Evolutionary conservation across 2,888 invertebrate species (phyloP), one percentile per base, ranked within the genome.

Genomic region (Thalpophila matura): DNA sequence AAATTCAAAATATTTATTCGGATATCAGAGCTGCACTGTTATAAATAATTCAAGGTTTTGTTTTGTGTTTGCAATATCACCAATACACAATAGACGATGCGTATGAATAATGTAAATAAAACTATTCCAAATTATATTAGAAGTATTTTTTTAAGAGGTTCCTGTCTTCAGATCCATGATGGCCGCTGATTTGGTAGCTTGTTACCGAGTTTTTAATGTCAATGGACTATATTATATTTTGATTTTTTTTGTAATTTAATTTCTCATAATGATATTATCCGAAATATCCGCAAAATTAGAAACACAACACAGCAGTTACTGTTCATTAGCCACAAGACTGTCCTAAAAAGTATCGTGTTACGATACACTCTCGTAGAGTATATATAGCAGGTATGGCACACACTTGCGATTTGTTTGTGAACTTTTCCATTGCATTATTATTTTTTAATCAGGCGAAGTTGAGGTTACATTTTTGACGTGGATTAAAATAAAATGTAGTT

Each of bases 301-400:
- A 9, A 51, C 55, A 65, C 42, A 6, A 0, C 10, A 29, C 33
- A 38, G 27, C 26, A 47, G 53, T 43, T 38, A 49, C 51, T 60
- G 43, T 65, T 77, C 57, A 71, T 77, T 77, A 77, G 56, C 65
- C 38, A 45, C 67, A 33, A 40, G 53, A 50, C 40, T 49, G 24
- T 26, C 50, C 42, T 54, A 55, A 67, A 69, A 68, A 67, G 62
- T 61, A 61, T 77, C 64, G 38, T 27, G 46, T 77, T 77, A 53
- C 77, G 26, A 45, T 40, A 61, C 37, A 57, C 46, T 38, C 24
- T 42, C 2, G 2, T 37, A 10, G 57, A 56, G 43, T 57, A 68
- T 40, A 45, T 16, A 38, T 18, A 22, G 6, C 24, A 67, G 55
- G 12, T 29, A 12, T 1, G 3, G 26, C 7, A 7, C 46, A 56